Percentiles rank a stretch among this genome's conserved stretches.
Conservation (phyloP, 1,140 invertebrate species). For the Eupristina koningsbergeri region DNA sequence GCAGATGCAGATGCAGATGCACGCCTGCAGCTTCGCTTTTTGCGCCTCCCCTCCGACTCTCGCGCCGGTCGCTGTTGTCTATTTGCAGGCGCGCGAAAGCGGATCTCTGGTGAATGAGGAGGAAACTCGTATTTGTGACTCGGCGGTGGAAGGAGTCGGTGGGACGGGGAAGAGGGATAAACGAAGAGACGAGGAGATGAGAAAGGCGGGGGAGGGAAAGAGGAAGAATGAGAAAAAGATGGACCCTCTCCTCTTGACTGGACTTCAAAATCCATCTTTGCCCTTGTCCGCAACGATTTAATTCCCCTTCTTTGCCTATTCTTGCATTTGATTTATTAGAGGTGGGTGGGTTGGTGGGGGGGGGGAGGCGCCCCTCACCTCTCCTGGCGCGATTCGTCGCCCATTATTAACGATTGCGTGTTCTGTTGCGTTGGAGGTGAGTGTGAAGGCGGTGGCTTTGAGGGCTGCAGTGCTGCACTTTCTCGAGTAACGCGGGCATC, state of each 20-base stretch:
- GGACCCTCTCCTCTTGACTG: not conserved
- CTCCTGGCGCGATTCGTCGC: too few relatives aligned
- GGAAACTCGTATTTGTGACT: constrained; percentile 13
- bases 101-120: constrained; percentile 19
- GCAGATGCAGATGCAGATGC: too few relatives aligned
- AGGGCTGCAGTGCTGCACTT: not conserved
- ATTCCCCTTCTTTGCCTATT: not conserved
- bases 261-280: too few relatives aligned
- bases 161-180: too few relatives aligned
- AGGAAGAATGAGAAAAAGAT: not conserved
- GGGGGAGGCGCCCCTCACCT: too few relatives aligned
- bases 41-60: not conserved
- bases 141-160: not conserved
- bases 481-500: not conserved
- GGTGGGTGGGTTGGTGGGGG: too few relatives aligned
- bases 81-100: constrained; percentile 27
- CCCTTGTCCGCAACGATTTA: not conserved
- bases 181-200: not conserved
- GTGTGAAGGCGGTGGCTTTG: not conserved
- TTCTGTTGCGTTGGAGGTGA: too few relatives aligned
- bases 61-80: not conserved
- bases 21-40: not conserved
- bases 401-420: not conserved
- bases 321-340: not conserved
- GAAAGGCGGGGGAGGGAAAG: too few relatives aligned